These are phyloP conservation scores for Gopherus flavomarginatus DNA, from an alignment of 2,113 vertebrate species.

Conservation along the genomic window DNA sequence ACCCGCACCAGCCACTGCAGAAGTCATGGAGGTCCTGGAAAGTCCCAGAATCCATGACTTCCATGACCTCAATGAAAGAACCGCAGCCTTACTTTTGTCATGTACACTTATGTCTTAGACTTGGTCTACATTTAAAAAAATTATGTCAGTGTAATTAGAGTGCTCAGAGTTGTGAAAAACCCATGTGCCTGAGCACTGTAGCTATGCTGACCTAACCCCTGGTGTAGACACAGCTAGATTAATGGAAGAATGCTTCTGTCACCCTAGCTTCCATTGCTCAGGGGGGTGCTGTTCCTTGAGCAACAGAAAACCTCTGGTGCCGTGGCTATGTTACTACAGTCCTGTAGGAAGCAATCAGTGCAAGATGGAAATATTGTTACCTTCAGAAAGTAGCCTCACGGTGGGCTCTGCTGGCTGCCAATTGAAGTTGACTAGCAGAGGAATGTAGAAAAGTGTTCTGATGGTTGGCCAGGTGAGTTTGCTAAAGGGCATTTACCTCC, in stretches of 20 bases:
- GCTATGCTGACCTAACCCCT: not conserved
- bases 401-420: not conserved
- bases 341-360: not conserved
- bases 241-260: not conserved
- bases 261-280: not conserved
- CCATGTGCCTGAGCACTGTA: not conserved
- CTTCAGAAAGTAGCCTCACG: not conserved
- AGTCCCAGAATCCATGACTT: too few relatives aligned
- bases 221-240: not conserved
- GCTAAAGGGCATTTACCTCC: not conserved
- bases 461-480: not conserved
- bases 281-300: not conserved
- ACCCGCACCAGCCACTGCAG: too few relatives aligned
- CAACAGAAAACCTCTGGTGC: not conserved
- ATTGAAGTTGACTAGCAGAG: not conserved
- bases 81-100: not conserved
- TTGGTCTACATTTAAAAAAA: too few relatives aligned
- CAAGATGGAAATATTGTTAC: not conserved
- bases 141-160: not conserved
- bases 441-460: not conserved
- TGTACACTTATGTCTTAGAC: not conserved
- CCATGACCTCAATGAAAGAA: too few relatives aligned
- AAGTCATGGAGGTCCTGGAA: too few relatives aligned
- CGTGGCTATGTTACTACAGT: not conserved
- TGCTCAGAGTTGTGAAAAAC: not conserved